A percentile compares a stretch with the other conserved stretches of the same genome.
Evolutionary conservation across 2,888 invertebrate species (phyloP).

Genomic region (Philereme transversata): DNA sequence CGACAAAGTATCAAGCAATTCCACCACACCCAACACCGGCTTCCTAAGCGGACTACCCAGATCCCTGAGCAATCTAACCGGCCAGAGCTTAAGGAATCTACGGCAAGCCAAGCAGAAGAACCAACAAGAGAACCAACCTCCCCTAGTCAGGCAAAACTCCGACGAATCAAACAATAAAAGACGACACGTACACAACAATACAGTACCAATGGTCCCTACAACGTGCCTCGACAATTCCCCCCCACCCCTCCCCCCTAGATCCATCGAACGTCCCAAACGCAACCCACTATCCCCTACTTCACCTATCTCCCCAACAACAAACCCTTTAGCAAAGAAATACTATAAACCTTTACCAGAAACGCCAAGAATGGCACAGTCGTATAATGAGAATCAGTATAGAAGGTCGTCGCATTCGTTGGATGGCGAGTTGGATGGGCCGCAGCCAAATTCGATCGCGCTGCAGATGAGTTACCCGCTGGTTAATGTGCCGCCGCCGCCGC

Average conservation of each 20-base stretch:
- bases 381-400: conserved; percentile 53
- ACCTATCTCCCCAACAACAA: conserved; percentile 13
- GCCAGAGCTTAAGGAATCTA: conserved; percentile 70
- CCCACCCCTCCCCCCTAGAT: conserved; percentile 67
- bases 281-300: conserved; percentile 49
- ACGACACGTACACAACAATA: conserved; percentile 61
- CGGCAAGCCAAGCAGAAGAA: conserved; percentile 58
- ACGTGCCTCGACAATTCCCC: conserved; percentile 74
- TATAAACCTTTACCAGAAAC: conserved; percentile 52
- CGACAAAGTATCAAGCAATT: conserved; percentile 42
- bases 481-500: conserved; percentile 79
- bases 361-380: conserved; percentile 62
- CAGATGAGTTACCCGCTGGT: conserved; percentile 87
- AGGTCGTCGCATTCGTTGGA: conserved; percentile 73
- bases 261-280: conserved; percentile 60
- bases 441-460: conserved; percentile 85
- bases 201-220: conserved; percentile 70
- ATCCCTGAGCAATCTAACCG: conserved; percentile 76
- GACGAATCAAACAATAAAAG: conserved; percentile 58
- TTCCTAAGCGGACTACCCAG: conserved; percentile 76
- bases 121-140: conserved; percentile 57
- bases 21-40: conserved; percentile 52
- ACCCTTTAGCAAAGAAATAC: conserved; percentile 47
- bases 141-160: conserved; percentile 61
- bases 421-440: conserved; percentile 70